Base-by-base conservation (phyloP, 2,797 vertebrate genomes). In the Schizopygopsis pylzovi region DNA sequence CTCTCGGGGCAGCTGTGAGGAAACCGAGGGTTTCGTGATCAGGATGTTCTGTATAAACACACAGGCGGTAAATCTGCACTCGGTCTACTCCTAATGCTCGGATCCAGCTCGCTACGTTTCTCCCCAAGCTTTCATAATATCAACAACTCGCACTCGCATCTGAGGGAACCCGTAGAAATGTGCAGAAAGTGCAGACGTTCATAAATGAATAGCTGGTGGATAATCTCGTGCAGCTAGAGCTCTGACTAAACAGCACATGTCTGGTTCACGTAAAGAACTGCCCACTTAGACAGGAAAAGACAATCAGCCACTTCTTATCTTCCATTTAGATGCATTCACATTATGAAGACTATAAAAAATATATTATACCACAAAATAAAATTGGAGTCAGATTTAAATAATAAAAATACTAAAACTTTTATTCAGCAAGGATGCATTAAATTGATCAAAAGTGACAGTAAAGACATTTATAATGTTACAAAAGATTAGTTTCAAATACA, bases 31-130 rank as follows among this genome's bases (percentile, higher is more conserved):
- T 41, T 82, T 67, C 72, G 56, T 20, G 79, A 87, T 77, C 79
- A 82, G 79, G 79, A 87, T 82, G 83, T 82, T 61, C 73, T 79
- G 59, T 78, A 75, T 82, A 71, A 82, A 84, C 68, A 49, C 68
- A 41, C 45, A 81, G 28, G 33, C 73, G 59, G 72, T 82, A 82
- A 79, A 76, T 65, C 80, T 82, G 70, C 37, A 75, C 45, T 49
- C 54, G 28, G 16, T 45, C 63, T 41, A 43, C 49, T 56, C n/a
- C n/a, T 37, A 59, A 84, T 41, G 47, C 63, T 79, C 25, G 1
- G 47, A 25, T 61, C 73, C 79, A 72, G 82, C 67, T 52, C 25
- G 3, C 41, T 61, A 78, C 41, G 16, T 41, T 70, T 80, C 47
- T 61, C 71, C 54, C 41, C 47, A 28, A 85, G 67, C 52, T 47